phyloP scores from a whole-genome alignment of 2,888 invertebrate genomes.

The Colletes collaris region DNA sequence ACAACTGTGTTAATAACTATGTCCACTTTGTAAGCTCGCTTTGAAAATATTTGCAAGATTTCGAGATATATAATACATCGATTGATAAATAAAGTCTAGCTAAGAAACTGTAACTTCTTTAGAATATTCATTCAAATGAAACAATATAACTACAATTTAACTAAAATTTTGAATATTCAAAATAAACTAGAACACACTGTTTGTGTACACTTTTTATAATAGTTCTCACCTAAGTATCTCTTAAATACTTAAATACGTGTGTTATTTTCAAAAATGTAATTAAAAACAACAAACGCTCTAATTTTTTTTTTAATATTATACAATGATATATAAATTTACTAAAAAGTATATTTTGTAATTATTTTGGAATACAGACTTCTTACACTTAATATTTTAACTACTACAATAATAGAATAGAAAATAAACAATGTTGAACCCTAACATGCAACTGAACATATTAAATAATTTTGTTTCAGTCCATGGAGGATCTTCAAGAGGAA shows the following conservation, averaged over 20 bases:
- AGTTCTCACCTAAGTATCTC: too few relatives aligned
- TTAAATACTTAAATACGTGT: too few relatives aligned
- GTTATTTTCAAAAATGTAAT: too few relatives aligned
- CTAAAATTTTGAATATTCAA: too few relatives aligned
- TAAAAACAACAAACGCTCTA: too few relatives aligned
- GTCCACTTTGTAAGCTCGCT: slow-evolving; percentile 42
- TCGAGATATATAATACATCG: neutral
- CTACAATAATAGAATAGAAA: neutral
- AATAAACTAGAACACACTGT: too few relatives aligned
- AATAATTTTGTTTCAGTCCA: slow-evolving; percentile 72
- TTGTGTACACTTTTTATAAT: too few relatives aligned
- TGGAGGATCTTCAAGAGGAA: slow-evolving; percentile 81
- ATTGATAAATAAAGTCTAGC: neutral
- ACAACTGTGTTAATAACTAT: neutral
- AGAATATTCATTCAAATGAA: too few relatives aligned
- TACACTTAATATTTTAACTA: neutral
- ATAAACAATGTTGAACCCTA: neutral
- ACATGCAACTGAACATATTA: neutral
- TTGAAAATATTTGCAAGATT: slow-evolving; percentile 15
- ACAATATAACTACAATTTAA: too few relatives aligned
- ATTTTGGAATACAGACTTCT: neutral
- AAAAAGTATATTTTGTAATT: neutral
- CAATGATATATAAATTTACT: neutral
- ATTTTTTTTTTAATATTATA: too few relatives aligned
- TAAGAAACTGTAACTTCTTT: too few relatives aligned